Base-by-base conservation (phyloP, 2,113 vertebrate species). In the Muntiacus muntjak region DNA sequence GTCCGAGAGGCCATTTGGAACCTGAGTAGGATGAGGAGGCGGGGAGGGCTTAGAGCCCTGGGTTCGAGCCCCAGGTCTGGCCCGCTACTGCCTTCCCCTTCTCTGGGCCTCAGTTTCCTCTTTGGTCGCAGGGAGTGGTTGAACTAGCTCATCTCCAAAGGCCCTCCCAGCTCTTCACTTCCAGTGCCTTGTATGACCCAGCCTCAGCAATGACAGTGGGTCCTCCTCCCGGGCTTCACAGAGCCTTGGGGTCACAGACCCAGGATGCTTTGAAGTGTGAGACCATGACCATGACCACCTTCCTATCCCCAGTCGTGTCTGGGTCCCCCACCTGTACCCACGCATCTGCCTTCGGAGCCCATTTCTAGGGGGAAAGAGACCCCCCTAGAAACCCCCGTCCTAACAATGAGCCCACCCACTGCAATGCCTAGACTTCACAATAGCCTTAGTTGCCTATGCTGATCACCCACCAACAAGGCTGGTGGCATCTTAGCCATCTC, bases 401-500 rank as follows among this genome's bases (percentile, higher is more conserved):
- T 47, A 8, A 89, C 87, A 45, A 11, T 0, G 19, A 83, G 74
- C 87, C 62, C 67, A 3, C 71, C 57, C 14, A 0, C 47, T 25
- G 1, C 76, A 2, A 14, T 5, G 67, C 81, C 76, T 81, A 45
- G 47, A 60, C 47, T 33, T 71, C 93, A 83, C 47, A 16, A 13
- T 13, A 33, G n/a, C 71, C 94, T 91, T 74, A 58, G 47, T 54
- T 36, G n/a, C 62, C 81, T 10, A 0, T n/a, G 54, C 78, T 50
- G 45, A 67, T 17, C 78, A 62, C 76, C 85, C 7, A 17, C 87
- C 52, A 47, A 11, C 33, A 45, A 58, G 23, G 62, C 21, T 15
- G 0, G 55, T 15, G 0, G 55, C 1, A 2, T 28, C 89, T 54
- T 28, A 21, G 50, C 33, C 6, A 6, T 40, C 12, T 36, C 4